These are phyloP conservation scores for Margaritifera margaritifera DNA, from an alignment of 2,888 invertebrate genomes.

Conservation along the genomic window DNA sequence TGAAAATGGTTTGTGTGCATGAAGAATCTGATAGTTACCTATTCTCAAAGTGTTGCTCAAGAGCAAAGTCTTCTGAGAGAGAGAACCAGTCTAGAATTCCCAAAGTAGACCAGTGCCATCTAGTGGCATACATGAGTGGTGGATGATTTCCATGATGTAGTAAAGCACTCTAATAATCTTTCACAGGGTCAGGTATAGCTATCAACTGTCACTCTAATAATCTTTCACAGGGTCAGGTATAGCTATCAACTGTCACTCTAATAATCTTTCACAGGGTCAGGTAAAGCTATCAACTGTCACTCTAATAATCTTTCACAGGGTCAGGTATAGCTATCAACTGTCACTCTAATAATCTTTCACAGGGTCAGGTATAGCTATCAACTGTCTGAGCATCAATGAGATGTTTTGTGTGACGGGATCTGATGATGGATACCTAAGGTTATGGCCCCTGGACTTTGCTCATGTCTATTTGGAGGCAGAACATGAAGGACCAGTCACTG, in stretches of 20 bases:
- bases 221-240: constrained; percentile 52
- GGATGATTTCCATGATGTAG: too few species aligned
- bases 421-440: constrained; percentile 70
- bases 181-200: constrained; percentile 56
- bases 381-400: constrained; percentile 68
- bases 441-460: constrained; percentile 72
- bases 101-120: too few species aligned
- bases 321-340: constrained; percentile 64
- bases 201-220: constrained; percentile 54
- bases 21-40: too few species aligned
- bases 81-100: too few species aligned
- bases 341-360: constrained; percentile 16
- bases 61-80: too few species aligned
- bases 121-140: too few species aligned
- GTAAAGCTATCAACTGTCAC: constrained; percentile 64
- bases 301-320: constrained; percentile 28
- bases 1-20: too few species aligned
- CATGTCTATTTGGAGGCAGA: constrained; percentile 72
- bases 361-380: constrained; percentile 63
- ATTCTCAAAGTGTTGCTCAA: too few species aligned
- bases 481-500: constrained; percentile 71
- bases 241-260: constrained; percentile 58
- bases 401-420: constrained; percentile 73
- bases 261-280: constrained; percentile 39
- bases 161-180: neutral